Percentiles rank a stretch among this genome's conserved stretches.
These are phyloP conservation scores for Thalpophila matura DNA, from an alignment of 2,888 invertebrate species.

Conservation along the genomic window DNA sequence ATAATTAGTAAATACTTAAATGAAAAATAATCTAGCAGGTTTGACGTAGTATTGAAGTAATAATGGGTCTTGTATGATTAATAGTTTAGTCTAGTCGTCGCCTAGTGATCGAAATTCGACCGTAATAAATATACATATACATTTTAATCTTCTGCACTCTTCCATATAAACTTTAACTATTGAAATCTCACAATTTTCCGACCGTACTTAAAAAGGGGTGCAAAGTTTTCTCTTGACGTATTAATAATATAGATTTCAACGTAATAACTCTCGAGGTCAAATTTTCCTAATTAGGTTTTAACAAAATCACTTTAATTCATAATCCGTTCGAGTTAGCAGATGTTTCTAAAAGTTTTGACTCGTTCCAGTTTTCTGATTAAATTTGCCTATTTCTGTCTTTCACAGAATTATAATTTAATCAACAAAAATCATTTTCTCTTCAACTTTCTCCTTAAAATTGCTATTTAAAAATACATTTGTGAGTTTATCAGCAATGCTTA, in stretches of 20 bases:
- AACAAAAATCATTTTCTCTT: neutral
- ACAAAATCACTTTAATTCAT: conserved; percentile 42
- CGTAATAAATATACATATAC: too few species aligned
- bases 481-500: conserved; percentile 16
- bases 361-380: conserved; percentile 38
- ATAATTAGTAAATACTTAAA: too few species aligned
- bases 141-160: too few species aligned
- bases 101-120: too few species aligned
- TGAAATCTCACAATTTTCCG: neutral
- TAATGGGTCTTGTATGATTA: conserved; percentile 5
- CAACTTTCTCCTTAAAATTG: neutral
- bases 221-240: too few species aligned
- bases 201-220: too few species aligned
- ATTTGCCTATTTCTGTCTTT: conserved; percentile 35
- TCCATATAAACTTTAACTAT: too few species aligned
- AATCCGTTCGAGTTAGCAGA: conserved; percentile 47
- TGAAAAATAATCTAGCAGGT: neutral
- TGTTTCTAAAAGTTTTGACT: conserved; percentile 45
- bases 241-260: neutral
- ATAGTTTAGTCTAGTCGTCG: too few species aligned
- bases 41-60: conserved; percentile 1
- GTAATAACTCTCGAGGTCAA: conserved; percentile 23
- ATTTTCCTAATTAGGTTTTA: conserved; percentile 44
- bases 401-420: conserved; percentile 24
- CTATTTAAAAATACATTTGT: neutral